Evolutionary conservation across 2,797 vertebrate genomes (phyloP), one percentile per base, ranked within the genome.

Genomic region (Apogon hyalosoma): DNA sequence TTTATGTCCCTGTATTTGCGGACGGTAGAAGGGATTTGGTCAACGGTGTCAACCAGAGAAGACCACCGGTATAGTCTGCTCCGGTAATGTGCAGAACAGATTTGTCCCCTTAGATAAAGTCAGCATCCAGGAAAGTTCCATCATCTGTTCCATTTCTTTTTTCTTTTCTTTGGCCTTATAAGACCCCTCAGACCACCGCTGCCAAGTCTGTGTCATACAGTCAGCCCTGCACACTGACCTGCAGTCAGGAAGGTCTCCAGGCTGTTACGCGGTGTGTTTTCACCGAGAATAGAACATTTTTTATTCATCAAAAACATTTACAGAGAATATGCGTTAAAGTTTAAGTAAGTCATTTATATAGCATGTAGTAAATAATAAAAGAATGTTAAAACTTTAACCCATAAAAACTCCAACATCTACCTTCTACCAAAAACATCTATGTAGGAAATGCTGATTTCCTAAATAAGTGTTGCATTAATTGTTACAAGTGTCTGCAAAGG

Each of bases 151-250:
- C 24, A 6, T 28, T 28, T 28, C 55, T 69, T 56, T 60, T 41
- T 50, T 49, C 11, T 36, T 36, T 58, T 69, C 54, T 60, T 41
- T 50, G 46, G n/a, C 57, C 70, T 84, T 73, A 62, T 52, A 49
- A 71, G 71, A 83, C 63, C 79, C 63, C 45, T 41, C 28, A 46
- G 79, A 77, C 65, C 82, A 11, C 73, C 73, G 78, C 83, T 87
- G 83, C 64, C 75, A 78, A 61, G 70, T 53, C 52, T 66, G 63
- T 75, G 66, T 75, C 77, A 77, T 12, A 19, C 38, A 53, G 11
- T 16, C 75, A 75, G 61, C 74, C 75, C 64, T 59, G 70, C 71
- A 73, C 42, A 9, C 46, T 63, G 82, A 84, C 77, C 82, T 62
- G 70, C 60, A 57, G 55, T 18, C 48, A 12, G 56, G 11, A 66